Evolutionary conservation across 2,888 invertebrate genomes (phyloP), one percentile per base, ranked within the genome.

Genomic region (Nomada hirtipes): DNA sequence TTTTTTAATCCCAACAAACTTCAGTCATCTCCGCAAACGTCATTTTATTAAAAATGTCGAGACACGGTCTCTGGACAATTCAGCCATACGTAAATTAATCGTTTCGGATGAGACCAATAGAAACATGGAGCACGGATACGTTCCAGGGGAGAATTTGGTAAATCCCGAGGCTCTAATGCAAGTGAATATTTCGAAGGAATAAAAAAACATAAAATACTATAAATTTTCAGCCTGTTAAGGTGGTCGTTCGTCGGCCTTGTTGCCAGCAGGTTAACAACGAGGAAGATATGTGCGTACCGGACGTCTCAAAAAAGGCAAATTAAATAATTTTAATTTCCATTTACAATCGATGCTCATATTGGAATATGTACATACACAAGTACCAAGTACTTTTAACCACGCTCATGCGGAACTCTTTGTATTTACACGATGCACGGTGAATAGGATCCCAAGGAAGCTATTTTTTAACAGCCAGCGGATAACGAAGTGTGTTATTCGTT

Each of bases 111-210:
- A 36, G 7, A 18, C 29, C 20, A 26, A 0, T 20, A 2, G 50
- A 20, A 71, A 59, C 18, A 91, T 91, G 91, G 91, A 91, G 75
- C 88, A 88, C 42, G 89, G 88, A 53, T 86, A 90, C 72, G 79
- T 79, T 47, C 90, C 88, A 50, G 90, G 91, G n/a, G 89, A 89
- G 70, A 87, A 88, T 83, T 68, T 90, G 91, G 91, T 91, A 91
- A 89, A 50, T 50, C 36, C 20, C 20, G 4, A 29, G n/a, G 15
- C n/a, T 26, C 52, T 13, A 2, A 68, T 67, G 42, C 18, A 13
- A 20, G 9, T 3, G 2, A 44, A 47, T 26, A 29, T 36, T 50
- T n/a, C 47, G 4, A 10, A 2, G 7, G 1, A 15, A 36, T 1
- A 13, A 10, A 57, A 57, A 57, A 26, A 2, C 7, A n/a, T 42